Conservation (phyloP, 2,888 invertebrate species). For the Eristalis arbustorum region DNA sequence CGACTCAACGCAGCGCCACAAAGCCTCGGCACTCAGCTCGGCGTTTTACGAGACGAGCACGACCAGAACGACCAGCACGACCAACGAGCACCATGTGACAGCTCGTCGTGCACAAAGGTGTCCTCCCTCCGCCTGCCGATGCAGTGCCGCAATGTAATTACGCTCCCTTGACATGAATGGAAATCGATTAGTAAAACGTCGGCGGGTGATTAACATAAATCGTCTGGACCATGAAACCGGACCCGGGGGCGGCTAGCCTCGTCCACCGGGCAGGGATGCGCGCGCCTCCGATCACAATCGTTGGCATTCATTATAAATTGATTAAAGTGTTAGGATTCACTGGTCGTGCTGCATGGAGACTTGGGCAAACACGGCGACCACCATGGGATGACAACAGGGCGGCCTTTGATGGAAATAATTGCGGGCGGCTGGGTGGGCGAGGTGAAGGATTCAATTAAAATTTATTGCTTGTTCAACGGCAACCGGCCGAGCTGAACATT, state of each 20-base stretch:
- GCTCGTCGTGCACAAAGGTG: not conserved
- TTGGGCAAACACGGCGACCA: not conserved
- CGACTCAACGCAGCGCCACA: not conserved
- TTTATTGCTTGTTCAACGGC: constrained; percentile 34
- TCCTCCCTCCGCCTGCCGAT: not conserved
- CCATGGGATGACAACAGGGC: not conserved
- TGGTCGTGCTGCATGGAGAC: constrained; percentile 5
- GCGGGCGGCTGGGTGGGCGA: not conserved
- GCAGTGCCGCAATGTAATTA: constrained; percentile 46
- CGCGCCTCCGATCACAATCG: constrained; percentile 25
- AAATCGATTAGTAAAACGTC: constrained; percentile 65
- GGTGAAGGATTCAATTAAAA: constrained; percentile 52
- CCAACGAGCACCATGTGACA: not conserved
- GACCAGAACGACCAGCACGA: not conserved
- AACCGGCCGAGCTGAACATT: constrained; percentile 15
- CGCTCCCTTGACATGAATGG: constrained; percentile 47
- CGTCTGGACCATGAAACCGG: constrained; percentile 62
- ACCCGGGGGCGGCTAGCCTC: constrained; percentile 19
- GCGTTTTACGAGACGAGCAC: not conserved
- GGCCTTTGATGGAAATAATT: constrained; percentile 24
- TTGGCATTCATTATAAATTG: constrained; percentile 62
- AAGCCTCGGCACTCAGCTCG: not conserved
- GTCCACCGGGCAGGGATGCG: constrained; percentile 3
- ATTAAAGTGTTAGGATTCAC: constrained; percentile 58
- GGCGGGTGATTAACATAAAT: constrained; percentile 67